Percentiles rank a stretch among this genome's conserved stretches.
Evolutionary conservation across 2,797 vertebrate genomes (phyloP).

Genomic region (Sebastes cheni): DNA sequence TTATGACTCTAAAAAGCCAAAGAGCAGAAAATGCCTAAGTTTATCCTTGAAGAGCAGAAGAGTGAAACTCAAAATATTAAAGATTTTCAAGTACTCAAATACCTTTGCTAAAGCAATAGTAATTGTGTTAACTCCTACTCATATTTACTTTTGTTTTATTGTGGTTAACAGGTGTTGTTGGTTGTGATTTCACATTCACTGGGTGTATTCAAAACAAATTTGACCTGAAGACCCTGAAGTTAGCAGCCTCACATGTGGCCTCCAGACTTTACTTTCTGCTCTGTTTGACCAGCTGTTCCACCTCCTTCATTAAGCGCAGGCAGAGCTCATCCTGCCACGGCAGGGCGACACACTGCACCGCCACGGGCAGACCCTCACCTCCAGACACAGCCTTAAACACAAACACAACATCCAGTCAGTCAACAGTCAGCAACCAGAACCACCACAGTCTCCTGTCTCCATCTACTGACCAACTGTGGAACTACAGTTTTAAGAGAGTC

Average conservation of each 20-base stretch:
- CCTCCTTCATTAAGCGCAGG: constrained; percentile 91
- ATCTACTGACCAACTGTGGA: constrained; percentile 48
- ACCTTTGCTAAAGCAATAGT: background rate
- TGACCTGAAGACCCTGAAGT: background rate
- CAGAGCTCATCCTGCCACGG: constrained; percentile 90
- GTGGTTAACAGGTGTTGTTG: too few species aligned
- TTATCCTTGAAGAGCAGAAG: too few species aligned
- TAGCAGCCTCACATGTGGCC: background rate
- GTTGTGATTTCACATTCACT: too few species aligned
- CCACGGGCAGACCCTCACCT: constrained; percentile 84
- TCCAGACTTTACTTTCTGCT: constrained; percentile 33
- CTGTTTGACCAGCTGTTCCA: constrained; percentile 80
- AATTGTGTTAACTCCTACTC: too few species aligned
- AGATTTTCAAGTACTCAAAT: background rate
- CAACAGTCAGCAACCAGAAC: background rate
- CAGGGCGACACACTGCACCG: constrained; percentile 86
- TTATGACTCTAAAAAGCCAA: too few species aligned
- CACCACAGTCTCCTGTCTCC: constrained; percentile 37
- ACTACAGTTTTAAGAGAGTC: constrained; percentile 6
- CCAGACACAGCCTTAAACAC: constrained; percentile 82
- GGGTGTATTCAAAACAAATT: too few species aligned
- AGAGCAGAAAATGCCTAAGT: too few species aligned
- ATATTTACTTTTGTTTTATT: background rate
- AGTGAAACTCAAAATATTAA: background rate
- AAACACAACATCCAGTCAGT: constrained; percentile 29